Evolutionary conservation across 1,140 invertebrate genomes (phyloP).

Genomic region (Nomia melanderi): DNA sequence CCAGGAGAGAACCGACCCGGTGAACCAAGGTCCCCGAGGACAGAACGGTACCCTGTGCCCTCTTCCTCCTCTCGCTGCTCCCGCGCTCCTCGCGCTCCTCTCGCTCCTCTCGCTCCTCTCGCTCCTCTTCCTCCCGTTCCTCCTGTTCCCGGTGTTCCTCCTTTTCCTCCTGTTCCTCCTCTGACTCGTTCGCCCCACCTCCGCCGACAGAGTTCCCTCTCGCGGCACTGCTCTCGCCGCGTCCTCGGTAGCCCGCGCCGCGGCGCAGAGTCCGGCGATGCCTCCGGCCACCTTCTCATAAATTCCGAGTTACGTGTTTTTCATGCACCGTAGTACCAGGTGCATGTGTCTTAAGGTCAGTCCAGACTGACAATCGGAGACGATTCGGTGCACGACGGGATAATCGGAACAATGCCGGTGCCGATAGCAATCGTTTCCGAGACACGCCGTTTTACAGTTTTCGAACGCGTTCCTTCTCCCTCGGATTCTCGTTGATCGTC

Average conservation of each 20-base stretch:
- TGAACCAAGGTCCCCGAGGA: slow-evolving; percentile 63
- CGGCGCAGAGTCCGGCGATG: slow-evolving; percentile 1
- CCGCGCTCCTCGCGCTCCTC: slow-evolving; percentile 13
- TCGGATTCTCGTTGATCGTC: too few species aligned
- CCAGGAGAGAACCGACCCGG: slow-evolving; percentile 60
- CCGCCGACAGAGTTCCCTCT: too few species aligned
- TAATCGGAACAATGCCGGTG: too few species aligned
- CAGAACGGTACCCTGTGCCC: slow-evolving; percentile 65
- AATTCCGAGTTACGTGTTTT: slow-evolving; percentile 46
- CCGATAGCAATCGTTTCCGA: too few species aligned
- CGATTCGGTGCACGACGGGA: too few species aligned
- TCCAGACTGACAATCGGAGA: too few species aligned
- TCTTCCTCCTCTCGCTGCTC: slow-evolving; percentile 51
- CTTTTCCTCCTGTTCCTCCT: too few species aligned
- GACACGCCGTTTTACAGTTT: too few species aligned
- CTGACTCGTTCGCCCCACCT: too few species aligned
- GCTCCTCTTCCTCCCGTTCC: slow-evolving; percentile 6
- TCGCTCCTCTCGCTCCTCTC: too few species aligned
- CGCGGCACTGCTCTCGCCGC: too few species aligned
- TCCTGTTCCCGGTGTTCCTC: slow-evolving; percentile 13
- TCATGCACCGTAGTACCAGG: slow-evolving; percentile 2
- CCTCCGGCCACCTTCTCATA: slow-evolving; percentile 35
- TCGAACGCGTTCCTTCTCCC: too few species aligned
- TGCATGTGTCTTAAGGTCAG: slow-evolving; percentile 10
- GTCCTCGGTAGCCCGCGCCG: slow-evolving; percentile 29